Evolutionary conservation across 2,888 invertebrate species (phyloP).

Genomic region (Harpagoxenus sublaevis): DNA sequence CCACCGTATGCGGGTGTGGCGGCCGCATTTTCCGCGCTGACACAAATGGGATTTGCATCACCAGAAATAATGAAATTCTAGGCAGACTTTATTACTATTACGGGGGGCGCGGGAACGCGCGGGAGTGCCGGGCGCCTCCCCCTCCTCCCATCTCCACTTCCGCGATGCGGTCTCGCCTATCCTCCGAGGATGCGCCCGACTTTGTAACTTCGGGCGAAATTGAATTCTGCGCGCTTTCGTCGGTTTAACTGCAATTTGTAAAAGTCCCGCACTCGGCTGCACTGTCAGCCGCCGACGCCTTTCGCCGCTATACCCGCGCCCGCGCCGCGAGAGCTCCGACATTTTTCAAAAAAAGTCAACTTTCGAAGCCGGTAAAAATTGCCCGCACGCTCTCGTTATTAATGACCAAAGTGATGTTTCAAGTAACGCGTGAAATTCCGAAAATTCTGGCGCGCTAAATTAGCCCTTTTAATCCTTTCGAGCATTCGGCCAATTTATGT

Average conservation of each 20-base stretch:
- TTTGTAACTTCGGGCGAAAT: constrained; percentile 53
- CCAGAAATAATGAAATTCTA: constrained; percentile 57
- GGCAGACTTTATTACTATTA: constrained; percentile 55
- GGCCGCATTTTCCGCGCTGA: constrained; percentile 46
- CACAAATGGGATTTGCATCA: constrained; percentile 56
- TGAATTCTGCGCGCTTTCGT: constrained; percentile 57
- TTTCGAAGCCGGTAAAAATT: constrained; percentile 41
- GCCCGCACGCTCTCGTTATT: constrained; percentile 26
- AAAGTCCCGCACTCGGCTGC: constrained; percentile 48
- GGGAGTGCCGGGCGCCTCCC: background rate
- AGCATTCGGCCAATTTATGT: constrained; percentile 6
- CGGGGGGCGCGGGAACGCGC: constrained; percentile 2
- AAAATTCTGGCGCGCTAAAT: constrained; percentile 11
- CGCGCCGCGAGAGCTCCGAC: constrained; percentile 31
- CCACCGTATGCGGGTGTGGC: constrained; percentile 5
- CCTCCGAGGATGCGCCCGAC: constrained; percentile 46
- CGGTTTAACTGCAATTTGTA: constrained; percentile 57
- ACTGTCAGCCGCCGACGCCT: constrained; percentile 20
- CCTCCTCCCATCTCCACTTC: background rate
- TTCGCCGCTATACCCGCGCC: background rate
- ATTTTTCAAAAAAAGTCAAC: constrained; percentile 56
- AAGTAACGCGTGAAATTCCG: constrained; percentile 33
- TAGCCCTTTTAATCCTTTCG: constrained; percentile 1
- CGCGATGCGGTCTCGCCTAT: constrained; percentile 16
- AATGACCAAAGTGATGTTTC: constrained; percentile 34